These are phyloP conservation scores for Hylaeus anthracinus DNA, from an alignment of 1,140 invertebrate species.

Conservation along the genomic window DNA sequence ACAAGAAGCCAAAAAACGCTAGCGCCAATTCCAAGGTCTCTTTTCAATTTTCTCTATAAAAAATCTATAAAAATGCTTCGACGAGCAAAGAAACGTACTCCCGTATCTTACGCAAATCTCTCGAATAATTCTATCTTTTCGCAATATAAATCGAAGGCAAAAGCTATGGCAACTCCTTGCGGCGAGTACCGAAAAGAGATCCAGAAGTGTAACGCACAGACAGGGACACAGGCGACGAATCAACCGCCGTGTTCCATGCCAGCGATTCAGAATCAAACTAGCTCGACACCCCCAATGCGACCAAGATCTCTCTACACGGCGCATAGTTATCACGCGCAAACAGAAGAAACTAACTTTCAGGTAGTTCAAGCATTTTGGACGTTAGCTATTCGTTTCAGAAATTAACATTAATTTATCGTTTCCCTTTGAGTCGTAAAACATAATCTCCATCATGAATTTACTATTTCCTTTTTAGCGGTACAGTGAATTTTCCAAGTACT, in stretches of 20 bases:
- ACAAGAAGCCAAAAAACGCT: conserved; percentile 70
- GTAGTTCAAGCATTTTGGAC: conserved; percentile 41
- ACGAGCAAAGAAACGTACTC: too few relatives aligned
- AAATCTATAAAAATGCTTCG: too few relatives aligned
- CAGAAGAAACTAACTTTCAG: conserved; percentile 69
- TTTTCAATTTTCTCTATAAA: neutral
- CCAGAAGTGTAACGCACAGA: conserved; percentile 63
- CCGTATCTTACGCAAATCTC: neutral
- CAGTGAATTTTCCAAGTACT: conserved; percentile 74
- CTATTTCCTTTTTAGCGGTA: conserved; percentile 63
- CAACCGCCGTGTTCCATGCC: conserved; percentile 55
- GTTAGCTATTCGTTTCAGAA: neutral
- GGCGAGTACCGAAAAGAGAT: conserved; percentile 69
- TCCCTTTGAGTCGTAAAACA: neutral
- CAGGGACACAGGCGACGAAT: conserved; percentile 26
- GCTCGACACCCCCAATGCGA: conserved; percentile 63
- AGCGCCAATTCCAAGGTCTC: conserved; percentile 64
- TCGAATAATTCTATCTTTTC: neutral
- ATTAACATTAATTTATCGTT: neutral
- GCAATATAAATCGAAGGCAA: conserved; percentile 42
- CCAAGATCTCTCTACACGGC: conserved; percentile 75
- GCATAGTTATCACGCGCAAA: conserved; percentile 72
- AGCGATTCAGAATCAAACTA: conserved; percentile 63
- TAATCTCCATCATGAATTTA: neutral
- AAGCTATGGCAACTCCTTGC: conserved; percentile 63